Evolutionary conservation across 2,797 vertebrate genomes (phyloP).

Genomic region (Enteromius unitaeniatus): DNA sequence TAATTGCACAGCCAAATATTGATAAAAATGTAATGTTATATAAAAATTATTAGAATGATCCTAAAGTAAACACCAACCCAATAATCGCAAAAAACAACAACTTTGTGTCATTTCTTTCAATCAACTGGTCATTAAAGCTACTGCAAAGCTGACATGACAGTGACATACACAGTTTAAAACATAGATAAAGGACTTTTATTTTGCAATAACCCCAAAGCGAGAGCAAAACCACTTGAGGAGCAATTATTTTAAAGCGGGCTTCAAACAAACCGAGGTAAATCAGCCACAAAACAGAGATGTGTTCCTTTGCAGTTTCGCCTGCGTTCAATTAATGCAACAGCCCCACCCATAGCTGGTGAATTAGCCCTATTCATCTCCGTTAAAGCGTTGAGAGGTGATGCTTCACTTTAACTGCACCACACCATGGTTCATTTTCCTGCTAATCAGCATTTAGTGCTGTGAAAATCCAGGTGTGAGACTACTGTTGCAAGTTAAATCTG

Average conservation of each 20-base stretch:
- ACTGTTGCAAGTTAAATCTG: constrained; percentile 56
- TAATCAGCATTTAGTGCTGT: constrained; percentile 60
- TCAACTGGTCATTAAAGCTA: not conserved
- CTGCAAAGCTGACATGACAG: not conserved
- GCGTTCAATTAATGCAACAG: constrained; percentile 44
- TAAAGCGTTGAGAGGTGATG: constrained; percentile 47
- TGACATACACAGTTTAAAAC: not conserved
- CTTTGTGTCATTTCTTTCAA: not conserved
- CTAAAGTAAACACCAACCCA: not conserved
- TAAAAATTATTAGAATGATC: not conserved
- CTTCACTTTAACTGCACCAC: constrained; percentile 49
- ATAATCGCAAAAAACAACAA: too few species aligned
- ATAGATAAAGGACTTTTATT: constrained; percentile 8
- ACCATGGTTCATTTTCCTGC: constrained; percentile 53
- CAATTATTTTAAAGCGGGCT: constrained; percentile 30
- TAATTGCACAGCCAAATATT: not conserved
- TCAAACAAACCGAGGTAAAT: constrained; percentile 44
- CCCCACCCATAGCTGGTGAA: constrained; percentile 46
- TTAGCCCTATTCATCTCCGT: constrained; percentile 52
- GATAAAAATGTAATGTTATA: not conserved
- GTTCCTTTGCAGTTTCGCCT: constrained; percentile 24
- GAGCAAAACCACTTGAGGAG: constrained; percentile 10
- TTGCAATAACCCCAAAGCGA: constrained; percentile 18
- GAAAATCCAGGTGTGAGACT: constrained; percentile 59
- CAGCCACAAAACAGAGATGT: constrained; percentile 37